Percentiles rank a stretch among this genome's conserved stretches.
Evolutionary conservation across 1,140 invertebrate genomes (phyloP).

Genomic region (Dendroctonus valens): DNA sequence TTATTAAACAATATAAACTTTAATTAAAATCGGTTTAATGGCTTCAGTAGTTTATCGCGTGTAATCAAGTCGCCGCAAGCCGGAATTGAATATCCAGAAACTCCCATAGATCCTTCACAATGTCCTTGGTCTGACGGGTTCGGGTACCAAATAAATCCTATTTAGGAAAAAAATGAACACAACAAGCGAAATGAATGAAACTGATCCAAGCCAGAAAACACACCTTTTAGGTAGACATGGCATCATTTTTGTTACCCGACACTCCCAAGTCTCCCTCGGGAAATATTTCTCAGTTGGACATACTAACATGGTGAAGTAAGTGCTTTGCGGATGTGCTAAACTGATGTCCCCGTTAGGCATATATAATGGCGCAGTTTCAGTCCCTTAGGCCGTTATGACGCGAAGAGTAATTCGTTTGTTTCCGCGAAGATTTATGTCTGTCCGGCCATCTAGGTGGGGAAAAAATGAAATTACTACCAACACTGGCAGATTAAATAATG

Average conservation of each 20-base stretch:
- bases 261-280: slow-evolving; percentile 3
- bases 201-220: background rate
- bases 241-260: background rate
- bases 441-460: background rate
- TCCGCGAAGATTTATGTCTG: background rate
- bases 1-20: too few relatives aligned
- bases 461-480: background rate
- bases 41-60: too few relatives aligned
- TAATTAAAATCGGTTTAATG: too few relatives aligned
- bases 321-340: slow-evolving; percentile 6
- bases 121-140: background rate
- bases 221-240: background rate
- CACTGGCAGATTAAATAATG: background rate
- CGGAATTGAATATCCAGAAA: background rate
- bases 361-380: background rate
- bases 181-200: background rate
- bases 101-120: background rate
- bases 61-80: too few relatives aligned
- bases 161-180: too few relatives aligned
- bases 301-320: slow-evolving; percentile 7
- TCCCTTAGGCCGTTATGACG: background rate
- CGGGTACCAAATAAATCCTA: too few relatives aligned
- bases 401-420: background rate
- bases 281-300: slow-evolving; percentile 8
- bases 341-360: slow-evolving; percentile 10